Evolutionary conservation across 1,140 invertebrate genomes (phyloP).

Genomic region (Diploscapter pachys): DNA sequence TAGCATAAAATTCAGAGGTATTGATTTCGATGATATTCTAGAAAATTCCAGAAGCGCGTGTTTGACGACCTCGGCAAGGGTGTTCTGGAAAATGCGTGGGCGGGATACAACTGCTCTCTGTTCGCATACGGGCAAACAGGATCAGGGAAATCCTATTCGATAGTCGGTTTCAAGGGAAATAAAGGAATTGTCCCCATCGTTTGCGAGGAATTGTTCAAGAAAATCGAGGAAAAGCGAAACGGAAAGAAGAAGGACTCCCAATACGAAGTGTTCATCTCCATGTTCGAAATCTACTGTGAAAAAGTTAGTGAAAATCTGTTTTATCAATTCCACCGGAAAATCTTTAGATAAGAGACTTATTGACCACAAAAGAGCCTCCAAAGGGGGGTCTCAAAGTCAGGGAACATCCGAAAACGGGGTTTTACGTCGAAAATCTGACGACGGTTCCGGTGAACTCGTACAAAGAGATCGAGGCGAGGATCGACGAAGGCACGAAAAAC

Average conservation of each 20-base stretch:
- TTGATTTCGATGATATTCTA: no score
- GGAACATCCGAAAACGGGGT: constrained; percentile 68
- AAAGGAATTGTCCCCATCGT: constrained; percentile 81
- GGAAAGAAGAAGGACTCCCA: constrained; percentile 57
- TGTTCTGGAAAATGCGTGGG: constrained; percentile 68
- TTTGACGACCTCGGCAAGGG: constrained; percentile 67
- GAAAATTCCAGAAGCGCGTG: constrained; percentile 61
- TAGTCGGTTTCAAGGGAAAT: constrained; percentile 72
- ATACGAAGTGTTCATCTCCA: constrained; percentile 64
- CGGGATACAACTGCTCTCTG: constrained; percentile 68
- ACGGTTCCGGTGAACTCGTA: constrained; percentile 64
- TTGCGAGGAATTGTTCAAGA: constrained; percentile 75
- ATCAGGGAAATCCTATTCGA: constrained; percentile 68
- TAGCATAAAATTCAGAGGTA: no score
- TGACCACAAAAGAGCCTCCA: constrained; percentile 60
- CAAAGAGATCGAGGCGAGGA: constrained; percentile 65
- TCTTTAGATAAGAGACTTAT: constrained; percentile 63
- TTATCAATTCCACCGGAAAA: background rate
- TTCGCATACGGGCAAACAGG: constrained; percentile 70
- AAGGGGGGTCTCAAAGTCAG: constrained; percentile 66
- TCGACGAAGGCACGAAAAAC: constrained; percentile 67
- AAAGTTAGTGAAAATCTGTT: constrained; percentile 40
- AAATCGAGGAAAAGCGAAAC: constrained; percentile 64
- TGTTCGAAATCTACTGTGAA: constrained; percentile 72
- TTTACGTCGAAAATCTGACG: constrained; percentile 67